These are phyloP conservation scores for Plectropomus leopardus DNA, from an alignment of 2,113 vertebrate species.

Conservation along the genomic window DNA sequence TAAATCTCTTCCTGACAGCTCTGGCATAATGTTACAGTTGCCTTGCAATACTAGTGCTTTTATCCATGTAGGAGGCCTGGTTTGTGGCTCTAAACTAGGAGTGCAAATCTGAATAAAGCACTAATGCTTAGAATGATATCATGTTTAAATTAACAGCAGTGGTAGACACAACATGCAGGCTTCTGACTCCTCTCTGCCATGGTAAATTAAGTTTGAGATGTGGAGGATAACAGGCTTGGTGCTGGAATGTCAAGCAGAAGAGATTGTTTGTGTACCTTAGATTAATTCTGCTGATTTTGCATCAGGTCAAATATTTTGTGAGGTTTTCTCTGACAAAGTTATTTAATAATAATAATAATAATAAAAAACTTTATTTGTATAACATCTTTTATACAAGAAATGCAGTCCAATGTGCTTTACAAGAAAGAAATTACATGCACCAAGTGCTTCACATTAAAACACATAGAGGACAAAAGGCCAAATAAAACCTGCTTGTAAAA, in stretches of 20 bases:
- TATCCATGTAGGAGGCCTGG: slow-evolving; percentile 41
- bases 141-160: slow-evolving; percentile 50
- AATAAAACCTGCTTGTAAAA: no score
- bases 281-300: slow-evolving; percentile 5
- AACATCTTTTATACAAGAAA: no score
- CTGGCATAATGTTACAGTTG: slow-evolving; percentile 29
- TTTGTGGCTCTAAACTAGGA: slow-evolving; percentile 46
- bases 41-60: slow-evolving; percentile 45
- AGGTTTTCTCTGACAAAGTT: slow-evolving; percentile 1
- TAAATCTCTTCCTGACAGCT: slow-evolving; percentile 15
- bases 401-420: no score
- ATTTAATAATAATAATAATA: no score
- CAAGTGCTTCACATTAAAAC: no score
- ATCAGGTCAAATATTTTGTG: neutral
- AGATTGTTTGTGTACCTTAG: neutral
- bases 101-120: slow-evolving; percentile 48
- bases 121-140: slow-evolving; percentile 50
- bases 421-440: no score
- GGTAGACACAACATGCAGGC: neutral
- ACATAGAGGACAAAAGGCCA: no score
- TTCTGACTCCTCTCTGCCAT: neutral
- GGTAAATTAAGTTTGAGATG: slow-evolving; percentile 34
- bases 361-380: no score
- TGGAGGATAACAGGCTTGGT: neutral
- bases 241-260: neutral